Evolutionary conservation across 1,140 invertebrate genomes (phyloP).

Genomic region (Panagrolaimus sp.): DNA sequence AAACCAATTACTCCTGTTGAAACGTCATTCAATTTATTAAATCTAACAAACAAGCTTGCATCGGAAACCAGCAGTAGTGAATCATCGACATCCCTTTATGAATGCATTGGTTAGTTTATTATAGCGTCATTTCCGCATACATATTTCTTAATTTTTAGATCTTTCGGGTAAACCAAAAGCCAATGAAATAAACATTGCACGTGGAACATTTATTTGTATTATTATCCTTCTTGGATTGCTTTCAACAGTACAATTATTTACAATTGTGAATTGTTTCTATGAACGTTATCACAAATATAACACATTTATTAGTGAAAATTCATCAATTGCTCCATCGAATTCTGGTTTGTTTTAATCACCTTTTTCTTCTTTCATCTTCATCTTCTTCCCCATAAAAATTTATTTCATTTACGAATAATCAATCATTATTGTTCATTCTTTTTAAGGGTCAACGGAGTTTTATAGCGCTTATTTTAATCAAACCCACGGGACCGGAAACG

Average conservation of each 20-base stretch:
- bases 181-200: neutral
- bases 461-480: too few relatives aligned
- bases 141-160: too few relatives aligned
- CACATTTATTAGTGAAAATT: too few relatives aligned
- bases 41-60: neutral
- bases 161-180: neutral
- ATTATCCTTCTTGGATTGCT: neutral
- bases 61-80: neutral
- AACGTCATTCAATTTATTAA: neutral
- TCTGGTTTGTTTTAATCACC: too few relatives aligned
- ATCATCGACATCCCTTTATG: neutral
- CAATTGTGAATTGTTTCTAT: constrained; percentile 4
- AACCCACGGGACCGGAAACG: too few relatives aligned
- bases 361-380: too few relatives aligned
- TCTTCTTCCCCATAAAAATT: too few relatives aligned
- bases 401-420: too few relatives aligned
- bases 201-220: neutral
- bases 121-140: neutral
- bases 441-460: too few relatives aligned
- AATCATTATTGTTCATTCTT: too few relatives aligned
- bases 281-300: neutral
- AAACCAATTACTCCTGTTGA: neutral
- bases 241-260: constrained; percentile 7
- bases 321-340: too few relatives aligned
- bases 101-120: constrained; percentile 1